Percentiles rank a stretch among this genome's conserved stretches.
Evolutionary conservation across 2,113 vertebrate species (phyloP).

Genomic region (Notechis scutatus): DNA sequence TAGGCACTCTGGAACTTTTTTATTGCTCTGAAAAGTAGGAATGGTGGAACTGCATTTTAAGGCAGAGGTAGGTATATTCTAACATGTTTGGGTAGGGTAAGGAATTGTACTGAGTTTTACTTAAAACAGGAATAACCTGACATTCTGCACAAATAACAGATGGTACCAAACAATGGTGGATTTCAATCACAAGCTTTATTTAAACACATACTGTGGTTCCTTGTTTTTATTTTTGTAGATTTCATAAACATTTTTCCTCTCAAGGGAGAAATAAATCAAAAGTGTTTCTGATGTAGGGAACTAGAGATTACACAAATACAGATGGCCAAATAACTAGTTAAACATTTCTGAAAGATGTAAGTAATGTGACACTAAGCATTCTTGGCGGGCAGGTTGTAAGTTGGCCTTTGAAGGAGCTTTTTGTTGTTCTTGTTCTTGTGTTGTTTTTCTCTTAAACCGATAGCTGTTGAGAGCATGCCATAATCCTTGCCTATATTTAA

Average conservation of each 20-base stretch:
- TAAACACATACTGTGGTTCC: not conserved
- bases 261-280: not conserved
- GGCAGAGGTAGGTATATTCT: not conserved
- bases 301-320: not conserved
- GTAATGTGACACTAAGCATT: not conserved
- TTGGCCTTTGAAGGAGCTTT: not conserved
- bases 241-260: not conserved
- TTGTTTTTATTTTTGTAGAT: not conserved
- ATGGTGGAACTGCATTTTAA: not conserved
- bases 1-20: not conserved
- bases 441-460: not conserved
- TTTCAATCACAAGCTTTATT: not conserved
- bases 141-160: not conserved
- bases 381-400: not conserved
- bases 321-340: not conserved
- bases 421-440: not conserved
- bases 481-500: not conserved
- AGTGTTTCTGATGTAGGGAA: not conserved
- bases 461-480: not conserved
- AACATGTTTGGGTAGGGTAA: not conserved
- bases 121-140: not conserved
- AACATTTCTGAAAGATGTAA: not conserved
- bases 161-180: not conserved
- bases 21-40: not conserved
- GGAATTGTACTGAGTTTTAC: not conserved